These are phyloP conservation scores for Papilio gigon DNA, from an alignment of 2,888 invertebrate genomes.

Conservation along the genomic window DNA sequence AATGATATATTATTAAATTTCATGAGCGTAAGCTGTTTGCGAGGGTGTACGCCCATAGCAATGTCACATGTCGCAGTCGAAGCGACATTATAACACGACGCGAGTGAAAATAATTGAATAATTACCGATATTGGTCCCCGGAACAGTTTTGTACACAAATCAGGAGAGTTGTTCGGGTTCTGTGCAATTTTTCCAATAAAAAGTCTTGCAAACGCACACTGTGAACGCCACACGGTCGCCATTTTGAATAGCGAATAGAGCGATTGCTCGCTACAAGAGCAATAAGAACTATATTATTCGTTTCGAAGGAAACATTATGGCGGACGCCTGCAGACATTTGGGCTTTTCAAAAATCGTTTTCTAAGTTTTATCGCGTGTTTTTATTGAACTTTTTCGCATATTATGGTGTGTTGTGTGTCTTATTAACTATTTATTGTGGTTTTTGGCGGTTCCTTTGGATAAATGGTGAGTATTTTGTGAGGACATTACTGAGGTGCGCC, in stretches of 20 bases:
- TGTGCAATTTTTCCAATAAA: constrained; percentile 75
- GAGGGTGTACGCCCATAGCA: constrained; percentile 74
- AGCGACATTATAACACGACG: constrained; percentile 70
- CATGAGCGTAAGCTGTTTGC: constrained; percentile 61
- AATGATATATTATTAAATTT: constrained; percentile 33
- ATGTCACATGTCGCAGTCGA: constrained; percentile 81
- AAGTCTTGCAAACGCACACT: constrained; percentile 79
- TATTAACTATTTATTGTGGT: constrained; percentile 78
- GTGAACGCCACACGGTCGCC: constrained; percentile 82
- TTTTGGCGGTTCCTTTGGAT: constrained; percentile 77
- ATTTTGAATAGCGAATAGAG: constrained; percentile 84
- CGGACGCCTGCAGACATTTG: constrained; percentile 82
- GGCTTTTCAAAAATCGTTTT: constrained; percentile 83
- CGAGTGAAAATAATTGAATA: constrained; percentile 74
- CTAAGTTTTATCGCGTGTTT: constrained; percentile 81
- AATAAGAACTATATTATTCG: constrained; percentile 84
- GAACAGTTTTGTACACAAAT: constrained; percentile 70
- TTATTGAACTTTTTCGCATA: constrained; percentile 83
- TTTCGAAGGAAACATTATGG: constrained; percentile 84
- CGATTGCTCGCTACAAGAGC: constrained; percentile 80
- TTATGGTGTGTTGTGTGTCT: constrained; percentile 80
- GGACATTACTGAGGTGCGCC: constrained; percentile 82
- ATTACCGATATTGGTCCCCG: constrained; percentile 79
- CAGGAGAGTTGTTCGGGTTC: constrained; percentile 77
- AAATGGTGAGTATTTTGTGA: constrained; percentile 80